Percentiles rank a stretch among this genome's conserved stretches.
Evolutionary conservation across 2,888 invertebrate genomes (phyloP).

Genomic region (Pristionchus arcanus): DNA sequence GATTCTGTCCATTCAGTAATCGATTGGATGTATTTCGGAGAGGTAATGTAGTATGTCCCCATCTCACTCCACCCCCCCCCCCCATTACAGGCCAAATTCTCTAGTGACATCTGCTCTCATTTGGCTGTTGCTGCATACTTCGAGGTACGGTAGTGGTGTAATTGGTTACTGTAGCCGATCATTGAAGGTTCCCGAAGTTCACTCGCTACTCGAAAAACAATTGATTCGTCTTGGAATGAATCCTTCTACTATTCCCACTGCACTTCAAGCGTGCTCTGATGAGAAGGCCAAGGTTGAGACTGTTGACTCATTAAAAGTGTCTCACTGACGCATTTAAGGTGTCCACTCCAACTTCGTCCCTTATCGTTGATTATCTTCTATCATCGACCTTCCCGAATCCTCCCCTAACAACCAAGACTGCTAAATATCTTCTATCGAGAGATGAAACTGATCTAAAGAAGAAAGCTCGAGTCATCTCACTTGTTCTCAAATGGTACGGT

Average conservation of each 20-base stretch:
- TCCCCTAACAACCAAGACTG: background rate
- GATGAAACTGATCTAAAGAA: background rate
- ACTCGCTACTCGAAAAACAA: conserved; percentile 44
- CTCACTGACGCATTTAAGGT: conserved; percentile 20
- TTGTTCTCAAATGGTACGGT: conserved; percentile 49
- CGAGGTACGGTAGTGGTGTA: conserved; percentile 20
- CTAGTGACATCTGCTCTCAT: conserved; percentile 23
- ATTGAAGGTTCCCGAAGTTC: conserved; percentile 33
- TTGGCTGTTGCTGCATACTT: conserved; percentile 28
- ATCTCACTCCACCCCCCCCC: background rate
- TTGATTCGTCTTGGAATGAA: conserved; percentile 19
- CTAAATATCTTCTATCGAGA: conserved; percentile 18
- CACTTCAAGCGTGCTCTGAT: background rate
- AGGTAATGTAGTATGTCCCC: conserved; percentile 12
- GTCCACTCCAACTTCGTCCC: background rate
- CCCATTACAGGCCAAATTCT: conserved; percentile 39
- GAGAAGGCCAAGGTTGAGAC: conserved; percentile 5
- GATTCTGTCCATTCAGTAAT: background rate
- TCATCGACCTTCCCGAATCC: background rate
- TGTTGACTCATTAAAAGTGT: background rate
- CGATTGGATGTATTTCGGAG: conserved; percentile 55
- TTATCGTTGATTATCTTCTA: background rate
- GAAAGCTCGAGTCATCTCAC: background rate
- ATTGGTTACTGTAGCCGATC: conserved; percentile 28
- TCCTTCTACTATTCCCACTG: background rate